Evolutionary conservation across 1,140 invertebrate genomes (phyloP).

Genomic region (Pygmarrhopalites habei): DNA sequence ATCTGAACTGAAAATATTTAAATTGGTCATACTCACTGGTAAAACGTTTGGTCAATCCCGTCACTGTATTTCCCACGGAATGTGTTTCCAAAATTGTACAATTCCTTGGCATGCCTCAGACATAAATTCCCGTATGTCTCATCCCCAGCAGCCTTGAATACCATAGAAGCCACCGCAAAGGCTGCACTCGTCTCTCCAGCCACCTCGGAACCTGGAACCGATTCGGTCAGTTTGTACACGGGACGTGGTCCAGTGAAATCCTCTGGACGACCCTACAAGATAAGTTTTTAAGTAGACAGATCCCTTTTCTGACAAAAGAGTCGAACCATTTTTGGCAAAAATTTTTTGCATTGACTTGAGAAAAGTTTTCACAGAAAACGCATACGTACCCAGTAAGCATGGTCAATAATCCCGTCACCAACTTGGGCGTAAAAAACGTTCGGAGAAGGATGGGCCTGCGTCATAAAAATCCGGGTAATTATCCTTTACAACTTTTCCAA

Average conservation of each 20-base stretch:
- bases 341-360: no score
- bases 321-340: no score
- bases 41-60: no score
- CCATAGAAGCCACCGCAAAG: slow-evolving; percentile 45
- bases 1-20: no score
- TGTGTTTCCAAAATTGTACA: slow-evolving; percentile 46
- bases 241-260: slow-evolving; percentile 44
- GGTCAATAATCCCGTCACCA: slow-evolving; percentile 38
- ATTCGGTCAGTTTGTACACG: slow-evolving; percentile 41
- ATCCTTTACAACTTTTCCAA: neutral
- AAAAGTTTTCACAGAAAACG: no score
- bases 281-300: no score
- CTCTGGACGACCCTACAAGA: slow-evolving; percentile 39
- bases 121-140: slow-evolving; percentile 38
- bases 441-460: slow-evolving; percentile 11
- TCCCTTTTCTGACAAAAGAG: no score
- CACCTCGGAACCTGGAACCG: slow-evolving; percentile 44
- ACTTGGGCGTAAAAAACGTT: slow-evolving; percentile 39
- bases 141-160: slow-evolving; percentile 39
- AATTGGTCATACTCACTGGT: no score
- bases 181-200: slow-evolving; percentile 46
- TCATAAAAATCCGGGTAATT: neutral
- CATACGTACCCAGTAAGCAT: slow-evolving; percentile 37
- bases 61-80: slow-evolving; percentile 44
- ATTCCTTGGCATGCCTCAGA: slow-evolving; percentile 42